Conservation (phyloP, 2,888 invertebrate species). For the Melikaiella ostensackeni region DNA sequence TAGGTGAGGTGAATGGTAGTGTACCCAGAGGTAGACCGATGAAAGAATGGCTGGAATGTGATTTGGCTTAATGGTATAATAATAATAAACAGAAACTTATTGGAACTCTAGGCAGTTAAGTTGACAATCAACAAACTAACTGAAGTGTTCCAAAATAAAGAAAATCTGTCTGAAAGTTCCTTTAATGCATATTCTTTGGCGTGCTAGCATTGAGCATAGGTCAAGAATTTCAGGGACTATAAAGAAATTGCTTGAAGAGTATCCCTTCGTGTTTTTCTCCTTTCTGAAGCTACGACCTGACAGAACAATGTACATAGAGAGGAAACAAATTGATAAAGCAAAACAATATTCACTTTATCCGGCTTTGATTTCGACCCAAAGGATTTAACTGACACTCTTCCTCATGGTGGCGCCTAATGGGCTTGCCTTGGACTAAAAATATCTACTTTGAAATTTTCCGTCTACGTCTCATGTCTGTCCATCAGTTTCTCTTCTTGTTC, state of each 20-base stretch:
- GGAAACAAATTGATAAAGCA: conserved; percentile 39
- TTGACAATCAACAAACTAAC: background rate
- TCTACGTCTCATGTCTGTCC: conserved; percentile 46
- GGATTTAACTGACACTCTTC: conserved; percentile 58
- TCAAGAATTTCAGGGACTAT: background rate
- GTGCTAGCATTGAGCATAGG: background rate
- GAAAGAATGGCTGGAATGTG: too few species aligned
- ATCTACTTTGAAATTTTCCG: conserved; percentile 65
- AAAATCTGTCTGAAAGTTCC: background rate
- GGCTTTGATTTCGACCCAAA: conserved; percentile 62
- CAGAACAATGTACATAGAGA: conserved; percentile 29
- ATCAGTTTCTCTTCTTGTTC: conserved; percentile 12
- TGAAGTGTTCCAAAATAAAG: background rate
- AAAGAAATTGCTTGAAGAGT: conserved; percentile 21
- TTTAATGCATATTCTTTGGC: background rate
- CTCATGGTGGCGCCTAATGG: conserved; percentile 65
- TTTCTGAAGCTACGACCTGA: background rate
- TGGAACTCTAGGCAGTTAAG: too few species aligned
- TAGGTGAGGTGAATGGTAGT: too few species aligned
- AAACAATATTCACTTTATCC: conserved; percentile 48
- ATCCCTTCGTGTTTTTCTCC: background rate
- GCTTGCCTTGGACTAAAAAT: conserved; percentile 66
- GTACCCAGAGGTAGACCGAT: too few species aligned
- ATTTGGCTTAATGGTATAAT: too few species aligned
- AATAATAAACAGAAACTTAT: too few species aligned